phyloP scores from a whole-genome alignment of 2,888 invertebrate species.

The Alcis repandata region DNA sequence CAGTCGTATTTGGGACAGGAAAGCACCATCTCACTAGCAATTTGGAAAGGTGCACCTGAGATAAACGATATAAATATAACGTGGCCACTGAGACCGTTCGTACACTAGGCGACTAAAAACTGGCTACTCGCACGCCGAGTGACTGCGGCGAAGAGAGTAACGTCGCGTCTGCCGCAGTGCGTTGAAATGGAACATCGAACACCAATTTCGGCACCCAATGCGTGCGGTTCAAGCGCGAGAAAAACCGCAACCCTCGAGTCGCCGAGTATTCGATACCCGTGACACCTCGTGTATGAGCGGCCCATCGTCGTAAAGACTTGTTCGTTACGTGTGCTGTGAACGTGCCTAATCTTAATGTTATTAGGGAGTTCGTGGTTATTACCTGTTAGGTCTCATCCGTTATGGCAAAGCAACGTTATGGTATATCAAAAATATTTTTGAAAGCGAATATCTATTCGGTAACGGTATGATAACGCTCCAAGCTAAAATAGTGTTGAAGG shows the following conservation, averaged over 20 bases:
- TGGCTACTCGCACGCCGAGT: too few relatives aligned
- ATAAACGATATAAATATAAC: conserved; percentile 57
- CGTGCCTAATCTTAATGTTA: conserved; percentile 44
- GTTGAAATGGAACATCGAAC: background rate
- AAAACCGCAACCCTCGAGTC: background rate
- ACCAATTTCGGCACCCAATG: too few relatives aligned
- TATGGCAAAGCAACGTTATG: conserved; percentile 17
- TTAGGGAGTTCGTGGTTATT: conserved; percentile 27
- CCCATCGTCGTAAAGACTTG: conserved; percentile 31
- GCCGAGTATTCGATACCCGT: background rate
- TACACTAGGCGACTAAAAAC: background rate
- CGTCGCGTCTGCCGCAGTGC: background rate
- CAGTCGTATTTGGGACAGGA: conserved; percentile 81
- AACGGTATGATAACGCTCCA: conserved; percentile 11
- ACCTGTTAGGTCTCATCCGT: conserved; percentile 31
- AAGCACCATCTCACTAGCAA: conserved; percentile 70
- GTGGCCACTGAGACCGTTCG: conserved; percentile 32
- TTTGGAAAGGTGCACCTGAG: conserved; percentile 74
- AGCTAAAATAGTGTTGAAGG: conserved; percentile 24
- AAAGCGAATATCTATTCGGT: background rate
- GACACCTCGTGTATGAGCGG: background rate
- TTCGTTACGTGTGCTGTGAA: conserved; percentile 42
- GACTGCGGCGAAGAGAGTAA: too few relatives aligned
- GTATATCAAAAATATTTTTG: conserved; percentile 19
- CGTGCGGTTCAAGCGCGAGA: too few relatives aligned